A percentile compares a stretch with the other conserved stretches of the same genome.
These are phyloP conservation scores for Xanthia icteritia DNA, from an alignment of 2,888 invertebrate genomes.

Conservation along the genomic window DNA sequence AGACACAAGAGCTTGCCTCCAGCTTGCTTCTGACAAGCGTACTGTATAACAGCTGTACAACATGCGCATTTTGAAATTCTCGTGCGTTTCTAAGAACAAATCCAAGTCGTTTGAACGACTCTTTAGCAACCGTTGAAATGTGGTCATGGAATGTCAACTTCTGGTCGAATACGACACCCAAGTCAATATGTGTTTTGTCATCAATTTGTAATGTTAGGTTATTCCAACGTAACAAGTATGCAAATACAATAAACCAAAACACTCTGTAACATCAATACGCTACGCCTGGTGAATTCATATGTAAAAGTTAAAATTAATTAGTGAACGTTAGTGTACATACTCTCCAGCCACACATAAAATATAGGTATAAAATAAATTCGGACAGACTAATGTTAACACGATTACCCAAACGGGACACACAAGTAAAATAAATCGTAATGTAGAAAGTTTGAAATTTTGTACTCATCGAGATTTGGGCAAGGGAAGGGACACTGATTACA, in stretches of 20 bases:
- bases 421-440: conserved; percentile 64
- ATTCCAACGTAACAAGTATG: not conserved
- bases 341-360: conserved; percentile 12
- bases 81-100: too few species aligned
- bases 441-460: conserved; percentile 68
- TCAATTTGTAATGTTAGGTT: not conserved
- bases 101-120: too few species aligned
- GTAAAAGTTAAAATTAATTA: conserved; percentile 17
- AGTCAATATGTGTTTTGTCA: not conserved
- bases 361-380: conserved; percentile 33
- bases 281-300: not conserved
- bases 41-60: too few species aligned
- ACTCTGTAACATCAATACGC: not conserved
- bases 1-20: too few species aligned
- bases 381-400: conserved; percentile 50
- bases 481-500: conserved; percentile 64
- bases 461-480: conserved; percentile 65
- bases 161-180: too few species aligned
- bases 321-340: not conserved
- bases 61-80: too few species aligned
- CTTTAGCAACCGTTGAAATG: too few species aligned
- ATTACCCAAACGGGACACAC: conserved; percentile 51
- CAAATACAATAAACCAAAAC: not conserved
- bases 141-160: too few species aligned
- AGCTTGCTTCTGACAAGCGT: too few species aligned